A percentile compares a stretch with the other conserved stretches of the same genome.
Evolutionary conservation across 2,888 invertebrate species (phyloP).

Genomic region (Tetranychus piercei): DNA sequence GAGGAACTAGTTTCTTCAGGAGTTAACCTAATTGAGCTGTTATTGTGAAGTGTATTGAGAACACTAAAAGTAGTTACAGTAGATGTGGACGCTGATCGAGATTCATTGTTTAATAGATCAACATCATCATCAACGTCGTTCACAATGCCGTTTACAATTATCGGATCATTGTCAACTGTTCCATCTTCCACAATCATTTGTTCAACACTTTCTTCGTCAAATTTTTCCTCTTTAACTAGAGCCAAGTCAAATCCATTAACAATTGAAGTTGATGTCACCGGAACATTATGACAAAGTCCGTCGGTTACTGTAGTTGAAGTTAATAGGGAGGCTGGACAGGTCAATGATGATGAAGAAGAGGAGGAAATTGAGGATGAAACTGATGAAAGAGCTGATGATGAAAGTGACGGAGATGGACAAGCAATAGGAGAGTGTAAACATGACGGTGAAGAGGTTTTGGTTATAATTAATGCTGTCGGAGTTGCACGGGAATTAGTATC

Average conservation of each 20-base stretch:
- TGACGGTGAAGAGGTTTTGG: too few relatives aligned
- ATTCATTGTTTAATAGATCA: not conserved
- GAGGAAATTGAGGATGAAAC: not conserved
- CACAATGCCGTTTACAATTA: not conserved
- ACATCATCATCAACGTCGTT: not conserved
- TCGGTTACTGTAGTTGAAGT: not conserved
- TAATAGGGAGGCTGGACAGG: not conserved
- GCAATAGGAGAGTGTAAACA: too few relatives aligned
- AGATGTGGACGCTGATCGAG: not conserved
- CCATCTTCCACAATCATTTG: not conserved
- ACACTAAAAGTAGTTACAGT: not conserved
- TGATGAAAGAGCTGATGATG: not conserved
- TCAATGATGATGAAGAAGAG: not conserved
- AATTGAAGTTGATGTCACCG: not conserved
- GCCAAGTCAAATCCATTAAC: not conserved
- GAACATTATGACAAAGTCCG: not conserved
- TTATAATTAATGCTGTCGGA: not conserved
- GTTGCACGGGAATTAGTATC: constrained; percentile 8
- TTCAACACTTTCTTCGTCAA: not conserved
- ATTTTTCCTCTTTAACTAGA: not conserved
- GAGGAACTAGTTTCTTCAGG: not conserved
- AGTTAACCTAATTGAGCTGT: not conserved
- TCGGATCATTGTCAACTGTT: not conserved
- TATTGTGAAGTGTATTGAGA: not conserved
- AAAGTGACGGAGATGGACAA: too few relatives aligned